Evolutionary conservation across 2,888 invertebrate genomes (phyloP).

Genomic region (Eudemis profundana): DNA sequence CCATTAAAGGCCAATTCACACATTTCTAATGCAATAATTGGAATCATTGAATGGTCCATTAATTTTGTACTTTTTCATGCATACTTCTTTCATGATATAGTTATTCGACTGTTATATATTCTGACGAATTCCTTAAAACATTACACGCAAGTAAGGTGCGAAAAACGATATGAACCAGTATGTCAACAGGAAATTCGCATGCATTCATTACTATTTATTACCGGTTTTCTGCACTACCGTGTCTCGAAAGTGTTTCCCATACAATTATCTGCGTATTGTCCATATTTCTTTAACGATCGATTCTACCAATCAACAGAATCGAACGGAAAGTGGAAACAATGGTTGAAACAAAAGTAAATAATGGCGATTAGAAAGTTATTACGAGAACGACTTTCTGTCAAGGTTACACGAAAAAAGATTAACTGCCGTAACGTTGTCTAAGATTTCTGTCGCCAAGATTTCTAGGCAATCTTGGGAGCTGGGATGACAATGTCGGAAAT

Average conservation of each 20-base stretch:
- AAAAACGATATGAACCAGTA: neutral
- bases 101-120: conserved; percentile 11
- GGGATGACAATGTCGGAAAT: neutral
- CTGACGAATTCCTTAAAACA: neutral
- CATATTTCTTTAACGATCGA: conserved; percentile 15
- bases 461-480: conserved; percentile 3
- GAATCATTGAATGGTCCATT: conserved; percentile 27
- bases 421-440: neutral
- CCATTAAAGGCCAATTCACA: conserved; percentile 49
- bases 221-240: conserved; percentile 9
- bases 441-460: neutral
- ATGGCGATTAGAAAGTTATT: conserved; percentile 36
- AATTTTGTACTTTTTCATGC: conserved; percentile 14
- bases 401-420: conserved; percentile 14
- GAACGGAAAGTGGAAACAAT: conserved; percentile 40
- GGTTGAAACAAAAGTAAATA: conserved; percentile 33
- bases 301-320: conserved; percentile 9
- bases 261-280: conserved; percentile 39
- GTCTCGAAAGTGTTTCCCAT: conserved; percentile 42
- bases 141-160: neutral
- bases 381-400: conserved; percentile 28
- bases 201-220: conserved; percentile 9
- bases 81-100: conserved; percentile 11
- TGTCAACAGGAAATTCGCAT: conserved; percentile 9
- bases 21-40: conserved; percentile 46